Base-by-base conservation (phyloP, 2,113 vertebrate species). In the Tonatia bakeri region DNA sequence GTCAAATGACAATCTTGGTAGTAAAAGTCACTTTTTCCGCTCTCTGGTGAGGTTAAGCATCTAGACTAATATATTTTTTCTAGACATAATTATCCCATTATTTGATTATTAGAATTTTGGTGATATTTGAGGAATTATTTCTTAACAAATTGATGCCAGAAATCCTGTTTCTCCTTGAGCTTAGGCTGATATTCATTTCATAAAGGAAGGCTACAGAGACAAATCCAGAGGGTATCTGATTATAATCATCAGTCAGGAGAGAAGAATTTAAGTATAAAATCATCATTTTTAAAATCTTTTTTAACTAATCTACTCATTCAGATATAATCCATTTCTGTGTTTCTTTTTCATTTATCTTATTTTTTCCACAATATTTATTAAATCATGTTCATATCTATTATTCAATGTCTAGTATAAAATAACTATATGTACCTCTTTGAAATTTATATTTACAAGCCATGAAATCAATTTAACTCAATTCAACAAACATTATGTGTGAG, bases 401-500 rank as follows among this genome's bases (percentile, higher is more conserved):
- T 52, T 31, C 6, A 94, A 3, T 45, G 6, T 59, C 19, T 67
- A 70, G 40, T 70, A 56, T 50, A 43, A 77, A 59, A 54, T 19
- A 52, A 16, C 14, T 40, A 65, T 70, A 36, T 26, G 61, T 38
- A 22, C 20, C 28, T 72, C 3, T 17, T 13, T 81, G 12, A 26
- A 83, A 43, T 54, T 64, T 72, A 80, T 73, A 83, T 59, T 75
- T 77, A 45, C 11, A 77, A 38, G 12, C 31, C n/a, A 91, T 69
- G n/a, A 92, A 84, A 64, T 72, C 10, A 31, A 5, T 72, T n/a
- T 54, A 56, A 26, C 4, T 38, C 12, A 84, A 72, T 28, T 77
- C 40, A 72, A 70, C 2, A 77, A 91, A 36, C 87, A 36, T 19
- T 65, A 24, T 54, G 31, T 56, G 0, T 75, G 22, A 17, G 0